These are phyloP conservation scores for Luperina testacea DNA, from an alignment of 2,888 invertebrate species.

Conservation along the genomic window DNA sequence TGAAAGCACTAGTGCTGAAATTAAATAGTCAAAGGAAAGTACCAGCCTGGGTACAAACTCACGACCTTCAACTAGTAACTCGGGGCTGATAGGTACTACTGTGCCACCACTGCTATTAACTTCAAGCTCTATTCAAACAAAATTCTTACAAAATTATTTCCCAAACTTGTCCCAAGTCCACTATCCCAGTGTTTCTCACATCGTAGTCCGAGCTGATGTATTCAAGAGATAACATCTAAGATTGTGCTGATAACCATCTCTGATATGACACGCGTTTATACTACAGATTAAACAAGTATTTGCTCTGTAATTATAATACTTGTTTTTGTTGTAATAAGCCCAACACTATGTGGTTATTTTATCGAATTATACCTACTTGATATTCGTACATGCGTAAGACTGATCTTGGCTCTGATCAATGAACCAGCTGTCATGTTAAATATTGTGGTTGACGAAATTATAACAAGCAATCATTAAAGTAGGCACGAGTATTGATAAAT, in stretches of 20 bases:
- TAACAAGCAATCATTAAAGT: neutral
- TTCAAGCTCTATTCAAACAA: too few species aligned
- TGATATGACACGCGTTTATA: slow-evolving; percentile 73
- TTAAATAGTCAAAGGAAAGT: too few species aligned
- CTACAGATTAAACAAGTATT: slow-evolving; percentile 46
- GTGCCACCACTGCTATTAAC: too few species aligned
- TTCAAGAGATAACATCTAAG: slow-evolving; percentile 72
- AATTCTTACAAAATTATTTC: neutral
- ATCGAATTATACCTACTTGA: slow-evolving; percentile 5
- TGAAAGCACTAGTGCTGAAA: too few species aligned
- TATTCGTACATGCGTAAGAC: neutral
- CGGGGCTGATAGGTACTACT: too few species aligned
- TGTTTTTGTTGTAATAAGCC: slow-evolving; percentile 25
- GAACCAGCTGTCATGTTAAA: slow-evolving; percentile 3
- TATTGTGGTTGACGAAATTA: neutral
- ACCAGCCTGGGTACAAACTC: too few species aligned
- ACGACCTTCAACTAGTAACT: too few species aligned
- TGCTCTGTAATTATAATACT: slow-evolving; percentile 28
- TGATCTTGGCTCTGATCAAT: neutral
- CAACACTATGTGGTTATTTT: slow-evolving; percentile 16
- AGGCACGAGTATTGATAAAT: neutral
- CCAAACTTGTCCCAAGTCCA: slow-evolving; percentile 58
- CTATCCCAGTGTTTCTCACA: slow-evolving; percentile 32
- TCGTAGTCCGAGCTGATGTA: slow-evolving; percentile 67
- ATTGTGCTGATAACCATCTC: slow-evolving; percentile 78